Evolutionary conservation across 2,113 vertebrate genomes (phyloP).

Genomic region (Nyctibius bracteatus): DNA sequence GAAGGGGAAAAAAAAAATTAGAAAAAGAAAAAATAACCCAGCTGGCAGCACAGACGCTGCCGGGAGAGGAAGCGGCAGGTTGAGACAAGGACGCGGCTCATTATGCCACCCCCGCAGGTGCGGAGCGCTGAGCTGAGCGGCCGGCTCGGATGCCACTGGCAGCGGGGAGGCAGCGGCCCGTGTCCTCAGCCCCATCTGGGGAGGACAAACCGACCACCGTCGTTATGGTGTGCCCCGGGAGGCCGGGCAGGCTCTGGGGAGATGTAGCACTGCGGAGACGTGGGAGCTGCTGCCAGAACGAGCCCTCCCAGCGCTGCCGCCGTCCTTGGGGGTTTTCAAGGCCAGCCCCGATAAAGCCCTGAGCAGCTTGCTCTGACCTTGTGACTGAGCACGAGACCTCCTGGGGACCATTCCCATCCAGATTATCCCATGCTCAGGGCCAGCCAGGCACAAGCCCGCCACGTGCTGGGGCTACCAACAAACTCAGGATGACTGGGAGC

Average conservation of each 20-base stretch:
- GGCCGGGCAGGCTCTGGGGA: neutral
- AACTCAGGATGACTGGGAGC: neutral
- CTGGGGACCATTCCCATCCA: neutral
- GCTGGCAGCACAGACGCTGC: slow-evolving; percentile 54
- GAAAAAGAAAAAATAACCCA: slow-evolving; percentile 33
- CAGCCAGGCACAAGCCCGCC: accelerated
- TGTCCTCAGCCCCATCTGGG: neutral
- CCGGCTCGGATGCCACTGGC: neutral
- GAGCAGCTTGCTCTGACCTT: neutral
- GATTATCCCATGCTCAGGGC: neutral
- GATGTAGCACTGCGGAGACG: neutral
- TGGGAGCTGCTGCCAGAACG: neutral
- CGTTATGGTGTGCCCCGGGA: neutral
- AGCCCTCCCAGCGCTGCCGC: neutral
- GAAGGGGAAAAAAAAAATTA: neutral
- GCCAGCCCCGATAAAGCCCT: neutral
- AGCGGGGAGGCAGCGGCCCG: neutral
- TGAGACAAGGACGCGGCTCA: slow-evolving; percentile 59
- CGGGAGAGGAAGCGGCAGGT: slow-evolving; percentile 55
- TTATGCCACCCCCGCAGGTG: slow-evolving; percentile 61
- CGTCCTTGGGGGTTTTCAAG: neutral
- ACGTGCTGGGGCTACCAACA: neutral
- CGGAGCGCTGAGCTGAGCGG: neutral
- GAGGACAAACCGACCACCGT: neutral
- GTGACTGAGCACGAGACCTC: neutral